Percentiles rank a stretch among this genome's conserved stretches.
Conservation (phyloP, 2,888 invertebrate species). For the Myathropa florea region DNA sequence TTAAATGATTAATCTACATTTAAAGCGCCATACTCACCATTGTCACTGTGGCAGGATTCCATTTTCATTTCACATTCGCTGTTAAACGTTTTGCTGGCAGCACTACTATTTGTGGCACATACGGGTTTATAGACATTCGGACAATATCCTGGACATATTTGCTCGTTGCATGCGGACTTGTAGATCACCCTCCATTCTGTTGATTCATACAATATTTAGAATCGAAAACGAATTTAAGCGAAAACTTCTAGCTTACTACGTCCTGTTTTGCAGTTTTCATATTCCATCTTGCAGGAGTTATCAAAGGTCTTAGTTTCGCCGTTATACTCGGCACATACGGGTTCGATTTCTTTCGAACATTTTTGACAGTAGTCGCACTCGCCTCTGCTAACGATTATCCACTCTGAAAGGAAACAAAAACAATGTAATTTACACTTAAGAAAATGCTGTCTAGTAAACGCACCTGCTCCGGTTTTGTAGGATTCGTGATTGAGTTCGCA, state of each 20-base stretch:
- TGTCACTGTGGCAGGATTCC: conserved; percentile 40
- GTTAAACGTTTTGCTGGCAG: conserved; percentile 24
- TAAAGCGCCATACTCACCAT: not conserved
- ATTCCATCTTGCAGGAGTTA: conserved; percentile 41
- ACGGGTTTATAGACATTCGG: conserved; percentile 33
- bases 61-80: conserved; percentile 44
- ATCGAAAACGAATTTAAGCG: not conserved
- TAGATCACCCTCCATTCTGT: conserved; percentile 45
- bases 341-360: conserved; percentile 24
- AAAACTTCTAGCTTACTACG: conserved; percentile 16
- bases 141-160: conserved; percentile 27
- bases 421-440: not conserved
- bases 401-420: conserved; percentile 18
- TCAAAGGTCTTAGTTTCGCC: conserved; percentile 25
- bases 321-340: conserved; percentile 39
- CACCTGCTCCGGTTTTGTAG: conserved; percentile 29
- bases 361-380: conserved; percentile 52
- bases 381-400: conserved; percentile 23
- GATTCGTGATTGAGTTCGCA: conserved; percentile 58
- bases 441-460: not conserved
- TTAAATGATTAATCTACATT: not conserved
- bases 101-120: conserved; percentile 25
- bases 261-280: conserved; percentile 51
- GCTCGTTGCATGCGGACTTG: not conserved
- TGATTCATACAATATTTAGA: not conserved